Conservation (phyloP, 1,140 invertebrate species). For the Euura saliciscinereae region DNA sequence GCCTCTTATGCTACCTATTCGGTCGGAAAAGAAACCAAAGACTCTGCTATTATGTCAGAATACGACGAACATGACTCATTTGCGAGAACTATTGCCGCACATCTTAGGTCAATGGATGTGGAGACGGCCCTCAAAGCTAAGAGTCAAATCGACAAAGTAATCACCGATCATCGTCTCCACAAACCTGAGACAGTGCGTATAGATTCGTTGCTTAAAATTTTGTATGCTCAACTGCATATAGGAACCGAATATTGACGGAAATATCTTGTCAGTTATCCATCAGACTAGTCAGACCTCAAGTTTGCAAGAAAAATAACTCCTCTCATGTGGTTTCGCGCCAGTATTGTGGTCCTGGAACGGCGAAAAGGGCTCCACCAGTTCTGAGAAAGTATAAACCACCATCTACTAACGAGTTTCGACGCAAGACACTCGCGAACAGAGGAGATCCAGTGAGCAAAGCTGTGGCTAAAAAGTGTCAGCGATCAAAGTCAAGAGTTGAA, state of each 20-base stretch:
- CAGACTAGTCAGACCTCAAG: background rate
- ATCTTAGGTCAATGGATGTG: background rate
- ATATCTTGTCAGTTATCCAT: background rate
- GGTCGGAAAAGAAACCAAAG: background rate
- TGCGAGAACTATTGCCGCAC: background rate
- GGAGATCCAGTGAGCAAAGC: background rate
- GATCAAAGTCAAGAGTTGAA: background rate
- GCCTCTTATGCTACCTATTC: background rate
- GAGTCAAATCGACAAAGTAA: background rate
- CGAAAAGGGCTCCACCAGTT: no score
- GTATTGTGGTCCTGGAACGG: no score
- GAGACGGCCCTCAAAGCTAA: background rate
- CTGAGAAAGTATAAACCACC: no score
- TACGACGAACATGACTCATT: background rate
- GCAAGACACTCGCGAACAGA: no score
- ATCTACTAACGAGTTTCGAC: no score
- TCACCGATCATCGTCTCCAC: background rate
- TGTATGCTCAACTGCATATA: no score
- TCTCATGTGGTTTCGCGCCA: no score
- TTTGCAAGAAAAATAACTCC: background rate
- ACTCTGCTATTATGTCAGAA: background rate
- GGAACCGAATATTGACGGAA: no score
- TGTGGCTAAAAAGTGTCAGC: background rate
- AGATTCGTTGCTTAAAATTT: no score
- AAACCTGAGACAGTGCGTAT: background rate